Conservation (phyloP, 2,888 invertebrate genomes). For the Tenthredo scrophulariae region DNA sequence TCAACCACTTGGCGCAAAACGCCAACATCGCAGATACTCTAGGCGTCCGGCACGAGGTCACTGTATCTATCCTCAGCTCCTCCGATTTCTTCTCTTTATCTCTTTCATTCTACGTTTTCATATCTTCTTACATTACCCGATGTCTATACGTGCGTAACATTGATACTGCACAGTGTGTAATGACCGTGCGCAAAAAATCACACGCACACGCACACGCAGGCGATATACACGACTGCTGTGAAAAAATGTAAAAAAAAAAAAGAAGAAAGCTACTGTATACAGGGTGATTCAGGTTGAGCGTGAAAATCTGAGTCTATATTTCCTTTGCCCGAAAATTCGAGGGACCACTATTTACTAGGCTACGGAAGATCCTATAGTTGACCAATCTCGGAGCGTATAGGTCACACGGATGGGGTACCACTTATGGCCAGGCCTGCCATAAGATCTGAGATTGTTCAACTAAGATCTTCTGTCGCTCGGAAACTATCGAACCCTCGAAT, state of each 20-base stretch:
- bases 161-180: background rate
- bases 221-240: background rate
- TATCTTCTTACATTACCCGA: constrained; percentile 10
- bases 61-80: constrained; percentile 24
- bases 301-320: too few relatives aligned
- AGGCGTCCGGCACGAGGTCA: constrained; percentile 29
- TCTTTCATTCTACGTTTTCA: constrained; percentile 5
- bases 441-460: too few relatives aligned
- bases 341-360: too few relatives aligned
- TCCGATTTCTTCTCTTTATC: background rate
- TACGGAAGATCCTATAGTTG: too few relatives aligned
- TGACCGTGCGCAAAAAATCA: background rate
- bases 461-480: too few relatives aligned
- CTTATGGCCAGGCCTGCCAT: too few relatives aligned
- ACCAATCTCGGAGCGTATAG: too few relatives aligned
- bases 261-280: background rate
- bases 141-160: constrained; percentile 9
- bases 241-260: background rate
- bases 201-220: background rate
- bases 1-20: constrained; percentile 37
- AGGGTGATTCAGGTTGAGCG: too few relatives aligned
- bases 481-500: too few relatives aligned
- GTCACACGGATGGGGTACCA: too few relatives aligned
- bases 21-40: background rate
- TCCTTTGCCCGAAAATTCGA: too few relatives aligned